Evolutionary conservation across 2,888 invertebrate genomes (phyloP).

Genomic region (Meghimatium bilineatum): DNA sequence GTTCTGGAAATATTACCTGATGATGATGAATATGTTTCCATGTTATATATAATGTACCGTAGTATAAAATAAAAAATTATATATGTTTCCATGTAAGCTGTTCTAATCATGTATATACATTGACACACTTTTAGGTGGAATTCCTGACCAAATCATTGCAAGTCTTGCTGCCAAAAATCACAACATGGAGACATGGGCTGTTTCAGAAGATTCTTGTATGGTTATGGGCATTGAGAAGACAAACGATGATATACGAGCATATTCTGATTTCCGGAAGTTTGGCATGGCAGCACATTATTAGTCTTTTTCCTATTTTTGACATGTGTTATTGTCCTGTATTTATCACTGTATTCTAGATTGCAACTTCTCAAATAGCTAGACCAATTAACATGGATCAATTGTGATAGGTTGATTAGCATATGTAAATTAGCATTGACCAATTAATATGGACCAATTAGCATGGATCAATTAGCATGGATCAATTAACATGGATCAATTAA

Average conservation of each 20-base stretch:
- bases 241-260: conserved; percentile 62
- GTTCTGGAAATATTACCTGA: no score
- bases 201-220: conserved; percentile 56
- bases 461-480: no score
- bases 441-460: no score
- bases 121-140: conserved; percentile 53
- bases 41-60: no score
- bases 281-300: conserved; percentile 55
- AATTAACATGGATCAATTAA: no score
- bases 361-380: background rate
- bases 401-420: no score
- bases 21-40: no score
- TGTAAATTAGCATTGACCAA: no score
- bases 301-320: background rate
- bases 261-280: conserved; percentile 62
- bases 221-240: conserved; percentile 66
- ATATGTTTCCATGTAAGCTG: no score
- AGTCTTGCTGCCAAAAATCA: conserved; percentile 59
- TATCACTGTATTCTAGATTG: background rate
- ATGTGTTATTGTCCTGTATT: background rate
- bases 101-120: no score
- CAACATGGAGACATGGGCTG: conserved; percentile 50
- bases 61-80: no score
- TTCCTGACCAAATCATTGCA: conserved; percentile 49
- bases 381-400: no score